Base-by-base conservation (phyloP, 2,888 invertebrate species). In the Ornithoptera alexandrae region DNA sequence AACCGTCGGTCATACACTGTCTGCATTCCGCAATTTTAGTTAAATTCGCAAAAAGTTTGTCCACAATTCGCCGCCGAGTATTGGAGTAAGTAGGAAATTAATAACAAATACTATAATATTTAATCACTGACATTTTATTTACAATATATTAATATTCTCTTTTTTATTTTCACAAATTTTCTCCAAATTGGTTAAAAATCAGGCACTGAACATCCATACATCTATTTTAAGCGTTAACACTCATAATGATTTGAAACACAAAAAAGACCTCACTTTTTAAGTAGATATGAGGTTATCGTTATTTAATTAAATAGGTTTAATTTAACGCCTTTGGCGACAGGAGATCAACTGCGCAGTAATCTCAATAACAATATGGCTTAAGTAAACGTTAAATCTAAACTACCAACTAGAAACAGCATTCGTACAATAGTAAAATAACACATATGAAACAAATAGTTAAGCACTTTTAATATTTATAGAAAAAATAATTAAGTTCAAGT, bases 141-240 rank as follows among this genome's bases (percentile, higher is more conserved):
- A 92, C 91, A 92, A 92, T 90, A 92, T 91, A 91, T 90, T 91
- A 88, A 88, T 91, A 90, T 90, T 86, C 86, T 90, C 87, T 90
- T 84, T 81, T 79, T 85, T 80, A 82, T 83, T 80, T 83, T 81
- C 82, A 84, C 78, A 75, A 80, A 57, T 50, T 64, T 81, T 82
- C 81, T 84, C 86, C 78, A 81, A 64, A 73, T 88, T 83, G 84
- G 86, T 67, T 69, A 30, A 62, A 39, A 59, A 64, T 85, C 87
- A 90, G 90, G 89, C 91, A 89, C 89, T 84, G 85, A 83, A 53
- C 53, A 53, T 85, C 30, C 81, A 82, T 81, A 82, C 79, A 81
- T 77, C 67, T 76, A 74, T 78, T 79, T 76, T 76, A 84, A 84
- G 84, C 85, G 79, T 85, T 50, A 81, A 84, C 85, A 80, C 79